phyloP scores from a whole-genome alignment of 1,140 invertebrate genomes.

The Heliothis subflexa region DNA sequence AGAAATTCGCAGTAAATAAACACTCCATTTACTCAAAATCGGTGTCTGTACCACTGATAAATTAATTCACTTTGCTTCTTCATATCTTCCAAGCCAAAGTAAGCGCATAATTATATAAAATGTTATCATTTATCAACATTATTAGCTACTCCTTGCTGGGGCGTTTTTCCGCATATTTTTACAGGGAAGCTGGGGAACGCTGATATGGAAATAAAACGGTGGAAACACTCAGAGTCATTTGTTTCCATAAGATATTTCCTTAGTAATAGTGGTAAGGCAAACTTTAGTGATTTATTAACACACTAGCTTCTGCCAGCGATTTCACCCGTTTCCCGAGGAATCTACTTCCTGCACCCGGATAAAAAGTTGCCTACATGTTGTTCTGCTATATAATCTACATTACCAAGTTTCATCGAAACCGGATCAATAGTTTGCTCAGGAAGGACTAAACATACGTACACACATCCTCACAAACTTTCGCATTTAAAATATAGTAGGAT shows the following conservation, averaged over 20 bases:
- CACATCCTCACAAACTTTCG: too few relatives aligned
- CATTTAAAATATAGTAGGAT: too few relatives aligned
- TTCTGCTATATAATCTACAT: too few relatives aligned
- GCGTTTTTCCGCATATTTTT: constrained; percentile 21
- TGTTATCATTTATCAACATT: constrained; percentile 21
- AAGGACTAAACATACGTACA: too few relatives aligned
- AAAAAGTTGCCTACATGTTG: too few relatives aligned
- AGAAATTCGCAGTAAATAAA: not conserved
- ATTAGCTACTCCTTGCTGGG: not conserved
- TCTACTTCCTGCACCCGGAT: too few relatives aligned
- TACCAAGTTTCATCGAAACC: too few relatives aligned
- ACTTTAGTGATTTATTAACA: not conserved
- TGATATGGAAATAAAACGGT: constrained; percentile 9
- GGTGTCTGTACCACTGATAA: not conserved
- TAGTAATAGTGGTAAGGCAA: not conserved
- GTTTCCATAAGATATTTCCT: not conserved
- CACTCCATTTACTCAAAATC: not conserved
- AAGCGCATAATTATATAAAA: constrained; percentile 1
- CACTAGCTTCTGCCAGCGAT: not conserved
- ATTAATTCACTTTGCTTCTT: not conserved
- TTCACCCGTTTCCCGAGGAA: not conserved
- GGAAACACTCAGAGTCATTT: constrained; percentile 16
- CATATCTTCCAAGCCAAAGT: constrained; percentile 8
- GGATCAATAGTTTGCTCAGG: too few relatives aligned
- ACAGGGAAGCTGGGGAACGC: not conserved